Evolutionary conservation across 2,113 vertebrate species (phyloP), one percentile per base, ranked within the genome.

Genomic region (Jaculus jaculus): DNA sequence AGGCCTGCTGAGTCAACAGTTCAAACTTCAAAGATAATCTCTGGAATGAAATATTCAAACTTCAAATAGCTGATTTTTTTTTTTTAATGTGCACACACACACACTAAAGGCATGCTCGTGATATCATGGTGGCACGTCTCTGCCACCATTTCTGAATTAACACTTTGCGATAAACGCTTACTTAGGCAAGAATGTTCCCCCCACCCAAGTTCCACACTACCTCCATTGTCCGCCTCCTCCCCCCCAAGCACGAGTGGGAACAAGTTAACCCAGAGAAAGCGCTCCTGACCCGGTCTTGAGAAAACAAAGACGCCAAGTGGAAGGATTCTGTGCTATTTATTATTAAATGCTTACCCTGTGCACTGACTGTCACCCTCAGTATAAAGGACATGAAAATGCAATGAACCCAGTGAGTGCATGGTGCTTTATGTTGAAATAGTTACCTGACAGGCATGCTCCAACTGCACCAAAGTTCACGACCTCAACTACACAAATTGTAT

Each of bases 71-170:
- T 74, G 39, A 39, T 84, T 89, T 51, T 82, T 88, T 51, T 51
- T 51, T 51, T 51, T 61, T 80, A 58, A 65, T 37, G 28, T 3
- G 11, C 72, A 34, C 6, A 13, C 26, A 61, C 32, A 51, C 63
- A 37, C 0, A 0, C 63, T 30, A 58, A 84, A 80, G 39, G 66
- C 47, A 42, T 0, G 11, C 13, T 13, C 24, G 21, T 30, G 72
- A 83, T 9, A 42, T 63, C 1, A 0, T 1, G 7, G 61, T 4
- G 24, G 37, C 69, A 74, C 82, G 94, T 96, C 74, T 87, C 87
- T 24, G 0, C 1, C 90, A 96, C 93, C 78, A 87, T 96, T 98
- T 97, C 96, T 96, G 96, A 95, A 96, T 97, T 96, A 97, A 95
- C 97, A 97, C 96, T 95, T 84, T 84, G 51, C 85, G 89, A 95